Base-by-base conservation (phyloP, 1,140 invertebrate genomes). In the Drosophila gunungcola region DNA sequence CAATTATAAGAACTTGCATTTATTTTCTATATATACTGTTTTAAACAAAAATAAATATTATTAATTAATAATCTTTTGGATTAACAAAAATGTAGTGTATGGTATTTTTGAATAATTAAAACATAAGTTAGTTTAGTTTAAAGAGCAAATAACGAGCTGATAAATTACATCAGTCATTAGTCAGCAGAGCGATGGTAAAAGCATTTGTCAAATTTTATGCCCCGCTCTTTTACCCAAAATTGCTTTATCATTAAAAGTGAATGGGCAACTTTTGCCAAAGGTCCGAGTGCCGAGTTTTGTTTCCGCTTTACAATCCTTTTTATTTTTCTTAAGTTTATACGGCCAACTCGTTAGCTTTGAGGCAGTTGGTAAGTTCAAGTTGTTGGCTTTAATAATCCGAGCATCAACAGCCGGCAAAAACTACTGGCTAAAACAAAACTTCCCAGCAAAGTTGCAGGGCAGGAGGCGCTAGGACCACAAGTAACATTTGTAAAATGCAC, bases 401-500 rank as follows among this genome's bases (percentile, higher is more conserved):
- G 67, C 52, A 64, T 63, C 74, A 52, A 63, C 61, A 70, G 57
- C 75, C 80, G 58, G 67, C 56, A 82, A 85, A 67, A 82, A 79
- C 78, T 78, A 48, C 56, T 55, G 82, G 84, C 76, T 64, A 67
- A 88, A 79, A 89, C 79, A 70, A 89, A 89, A 88, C 53, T 89
- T 86, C 69, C 12, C 53, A 5, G 42, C 53, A 83, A 86, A 86
- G 75, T 86, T 85, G 78, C 43, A 29, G 41, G 46, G 27, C 11
- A 38, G 52, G 42, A 62, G 75, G 79, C 79, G 75, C 77, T 83
- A 75, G 83, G 78, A 89, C 83, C 83, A 88, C 83, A 88, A 88
- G 84, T 89, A 89, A 88, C 83, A 88, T 88, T 88, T 89, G 83
- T 88, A 88, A 88, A 88, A 88, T 88, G 83, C 84, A 89, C 83